Conservation (phyloP, 1,140 invertebrate genomes). For the Stegodyphus mimosarum region DNA sequence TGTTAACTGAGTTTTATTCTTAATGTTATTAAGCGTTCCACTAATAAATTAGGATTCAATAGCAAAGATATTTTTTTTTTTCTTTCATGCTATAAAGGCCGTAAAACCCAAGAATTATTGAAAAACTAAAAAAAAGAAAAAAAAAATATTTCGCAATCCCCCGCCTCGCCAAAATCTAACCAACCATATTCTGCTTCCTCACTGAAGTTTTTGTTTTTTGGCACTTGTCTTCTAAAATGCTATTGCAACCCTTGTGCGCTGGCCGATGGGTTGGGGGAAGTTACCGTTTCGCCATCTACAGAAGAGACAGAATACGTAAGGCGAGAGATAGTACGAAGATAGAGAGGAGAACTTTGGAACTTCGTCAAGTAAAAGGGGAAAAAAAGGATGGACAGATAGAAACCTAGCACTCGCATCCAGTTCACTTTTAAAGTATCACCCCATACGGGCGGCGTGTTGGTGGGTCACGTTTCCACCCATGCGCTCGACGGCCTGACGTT, state of each 20-base stretch:
- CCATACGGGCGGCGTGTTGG: neutral
- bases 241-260: slow-evolving; percentile 15
- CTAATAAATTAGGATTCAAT: neutral
- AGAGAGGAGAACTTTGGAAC: slow-evolving; percentile 23
- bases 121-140: neutral
- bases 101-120: neutral
- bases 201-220: neutral
- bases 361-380: neutral
- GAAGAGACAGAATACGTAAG: slow-evolving; percentile 21
- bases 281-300: slow-evolving; percentile 16
- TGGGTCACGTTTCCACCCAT: slow-evolving; percentile 40
- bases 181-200: neutral
- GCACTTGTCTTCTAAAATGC: neutral
- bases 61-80: neutral
- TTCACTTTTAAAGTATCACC: slow-evolving; percentile 24
- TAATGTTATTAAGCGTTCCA: neutral
- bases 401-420: slow-evolving; percentile 13
- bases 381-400: neutral
- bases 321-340: slow-evolving; percentile 4
- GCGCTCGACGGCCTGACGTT: slow-evolving; percentile 6
- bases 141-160: neutral
- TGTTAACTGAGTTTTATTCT: too few species aligned
- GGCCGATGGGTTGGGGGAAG: slow-evolving; percentile 10
- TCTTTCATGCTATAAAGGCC: neutral
- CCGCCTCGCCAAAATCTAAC: neutral